Percentiles rank a stretch among this genome's conserved stretches.
Conservation (phyloP, 2,797 vertebrate species). For the Diglossa cyanea region DNA sequence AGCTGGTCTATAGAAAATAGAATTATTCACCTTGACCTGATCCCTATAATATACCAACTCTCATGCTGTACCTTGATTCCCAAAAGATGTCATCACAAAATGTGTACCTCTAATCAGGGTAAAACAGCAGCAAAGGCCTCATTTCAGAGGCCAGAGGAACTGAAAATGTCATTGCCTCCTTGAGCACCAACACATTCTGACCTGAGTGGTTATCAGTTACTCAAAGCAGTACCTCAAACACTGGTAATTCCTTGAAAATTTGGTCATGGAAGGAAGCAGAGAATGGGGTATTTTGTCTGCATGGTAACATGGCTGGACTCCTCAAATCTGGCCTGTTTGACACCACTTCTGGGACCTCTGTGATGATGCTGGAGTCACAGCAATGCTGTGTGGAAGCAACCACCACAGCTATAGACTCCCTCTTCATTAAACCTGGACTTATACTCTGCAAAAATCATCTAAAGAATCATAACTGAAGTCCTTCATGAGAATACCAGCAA, state of each 20-base stretch:
- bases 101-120: background rate
- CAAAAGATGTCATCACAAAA: background rate
- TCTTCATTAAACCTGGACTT: background rate
- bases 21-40: background rate
- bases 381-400: background rate
- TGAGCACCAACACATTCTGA: background rate
- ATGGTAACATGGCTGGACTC: background rate
- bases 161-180: background rate
- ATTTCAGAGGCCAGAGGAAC: background rate
- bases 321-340: background rate
- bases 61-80: background rate
- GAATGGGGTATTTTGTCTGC: background rate
- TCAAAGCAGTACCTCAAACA: background rate
- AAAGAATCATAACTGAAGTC: background rate
- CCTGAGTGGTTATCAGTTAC: background rate
- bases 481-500: background rate
- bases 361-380: background rate
- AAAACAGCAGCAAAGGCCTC: background rate
- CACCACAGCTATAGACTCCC: background rate
- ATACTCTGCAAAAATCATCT: background rate
- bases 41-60: background rate
- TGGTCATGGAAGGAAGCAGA: background rate
- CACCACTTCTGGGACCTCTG: background rate
- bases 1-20: background rate
- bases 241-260: background rate